phyloP scores from a whole-genome alignment of 37 sponge, comb jelly and placozoan species.

The Cladorhizidae sp. region DNA sequence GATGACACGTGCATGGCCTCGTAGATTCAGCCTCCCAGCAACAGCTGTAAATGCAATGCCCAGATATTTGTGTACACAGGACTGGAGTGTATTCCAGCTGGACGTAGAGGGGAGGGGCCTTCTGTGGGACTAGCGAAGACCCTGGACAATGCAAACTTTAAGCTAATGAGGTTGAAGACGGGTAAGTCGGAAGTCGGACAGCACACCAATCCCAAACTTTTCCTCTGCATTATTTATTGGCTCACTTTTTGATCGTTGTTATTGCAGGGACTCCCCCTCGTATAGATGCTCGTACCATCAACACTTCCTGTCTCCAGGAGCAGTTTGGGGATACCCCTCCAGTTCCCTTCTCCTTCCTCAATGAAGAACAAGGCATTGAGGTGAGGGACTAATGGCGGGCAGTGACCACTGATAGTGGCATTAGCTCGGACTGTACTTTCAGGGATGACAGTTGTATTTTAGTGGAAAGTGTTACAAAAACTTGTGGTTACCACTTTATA shows the following conservation, averaged over 20 bases:
- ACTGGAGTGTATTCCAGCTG: conserved; percentile 65
- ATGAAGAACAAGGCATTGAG: conserved; percentile 34
- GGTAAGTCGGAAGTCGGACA: conserved; percentile 16
- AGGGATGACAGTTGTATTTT: neutral
- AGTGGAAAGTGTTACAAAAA: too few relatives aligned
- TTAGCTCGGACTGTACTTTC: neutral
- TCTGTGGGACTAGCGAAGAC: conserved; percentile 75
- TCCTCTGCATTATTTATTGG: neutral
- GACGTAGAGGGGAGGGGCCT: conserved; percentile 78
- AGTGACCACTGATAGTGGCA: neutral
- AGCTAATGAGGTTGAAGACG: conserved; percentile 76
- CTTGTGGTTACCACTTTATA: too few relatives aligned
- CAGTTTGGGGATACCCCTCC: conserved; percentile 79
- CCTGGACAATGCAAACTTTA: conserved; percentile 62
- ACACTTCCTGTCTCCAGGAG: conserved; percentile 24
- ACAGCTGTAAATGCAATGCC: neutral
- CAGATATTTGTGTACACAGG: conserved; percentile 19
- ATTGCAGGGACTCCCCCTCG: conserved; percentile 83
- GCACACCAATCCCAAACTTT: too few relatives aligned
- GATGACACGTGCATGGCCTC: too few relatives aligned
- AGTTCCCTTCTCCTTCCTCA: conserved; percentile 85
- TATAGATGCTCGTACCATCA: conserved; percentile 60
- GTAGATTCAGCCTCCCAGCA: too few relatives aligned
- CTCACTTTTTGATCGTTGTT: neutral
- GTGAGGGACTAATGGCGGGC: conserved; percentile 4